Evolutionary conservation across 2,113 vertebrate genomes (phyloP), one percentile per base, ranked within the genome.

Genomic region (Trogon melanurus): DNA sequence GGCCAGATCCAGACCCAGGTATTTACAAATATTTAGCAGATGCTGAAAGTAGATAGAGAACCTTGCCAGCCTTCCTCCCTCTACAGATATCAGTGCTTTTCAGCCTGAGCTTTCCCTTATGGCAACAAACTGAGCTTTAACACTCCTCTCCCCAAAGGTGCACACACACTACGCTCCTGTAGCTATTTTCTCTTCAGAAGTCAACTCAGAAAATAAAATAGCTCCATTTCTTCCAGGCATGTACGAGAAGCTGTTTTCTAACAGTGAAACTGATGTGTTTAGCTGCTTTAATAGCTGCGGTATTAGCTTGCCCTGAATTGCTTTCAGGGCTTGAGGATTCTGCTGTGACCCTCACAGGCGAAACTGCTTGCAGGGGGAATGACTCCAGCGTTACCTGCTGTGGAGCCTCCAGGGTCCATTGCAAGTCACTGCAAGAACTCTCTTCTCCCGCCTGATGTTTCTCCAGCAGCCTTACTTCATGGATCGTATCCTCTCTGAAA

Each of bases 361-460:
- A 90, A 93, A 69, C 27, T 66, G 47, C 86, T 86, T 78, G 44
- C 36, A 50, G 44, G 15, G 44, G 5, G 19, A 83, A 83, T 66
- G 34, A 71, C 44, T 92, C 50, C 83, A 50, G 27, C 38, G 71
- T 62, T 70, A 76, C 51, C 58, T 80, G 54, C 25, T 20, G 11
- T 38, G 47, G 25, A 30, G 25, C 85, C 83, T 85, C 57, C 71
- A 58, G 54, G 62, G 36, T 74, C 64, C 56, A 41, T 4, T 75
- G 82, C 81, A 88, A 81, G 74, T 85, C 85, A 53, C 64, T 73
- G 85, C 79, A 90, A 74, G 94, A 91, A 71, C 30, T 51, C 54
- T 57, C 2, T 48, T 66, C 65, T 91, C 48, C 78, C 81, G 53
- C 36, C 84, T 79, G 67, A 54, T 26, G 9, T 61, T 79, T 38